Conservation (phyloP, 35 echinoderm and acorn worm genomes). For the Anneissia japonica region DNA sequence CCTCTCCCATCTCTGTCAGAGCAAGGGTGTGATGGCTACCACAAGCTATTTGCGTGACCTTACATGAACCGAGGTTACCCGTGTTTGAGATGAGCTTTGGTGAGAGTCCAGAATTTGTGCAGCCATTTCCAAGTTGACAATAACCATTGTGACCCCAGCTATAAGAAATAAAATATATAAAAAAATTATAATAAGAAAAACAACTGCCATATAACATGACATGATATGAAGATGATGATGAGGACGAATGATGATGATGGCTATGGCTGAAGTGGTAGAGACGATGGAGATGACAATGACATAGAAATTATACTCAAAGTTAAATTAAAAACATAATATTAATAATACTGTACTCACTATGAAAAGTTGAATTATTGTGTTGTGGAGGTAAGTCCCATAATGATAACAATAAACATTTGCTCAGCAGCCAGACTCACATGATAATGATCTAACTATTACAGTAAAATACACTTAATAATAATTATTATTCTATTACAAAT, state of each 20-base stretch:
- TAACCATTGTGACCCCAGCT: constrained; percentile 99
- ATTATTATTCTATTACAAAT: too few species aligned
- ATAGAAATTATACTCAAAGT: too few species aligned
- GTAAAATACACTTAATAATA: too few species aligned
- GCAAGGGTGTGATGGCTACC: constrained; percentile 90
- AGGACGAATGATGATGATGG: background rate
- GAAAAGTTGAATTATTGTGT: too few species aligned
- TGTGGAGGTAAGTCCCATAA: too few species aligned
- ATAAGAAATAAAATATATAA: too few species aligned
- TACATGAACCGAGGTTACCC: constrained; percentile 35
- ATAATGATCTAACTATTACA: too few species aligned
- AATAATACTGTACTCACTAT: too few species aligned
- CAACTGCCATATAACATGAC: background rate
- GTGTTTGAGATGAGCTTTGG: constrained; percentile 56
- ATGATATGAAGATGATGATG: background rate
- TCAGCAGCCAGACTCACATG: too few species aligned
- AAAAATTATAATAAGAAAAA: background rate
- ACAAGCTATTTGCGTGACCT: constrained; percentile 74
- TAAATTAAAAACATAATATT: too few species aligned
- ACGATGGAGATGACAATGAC: background rate
- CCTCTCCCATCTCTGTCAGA: constrained; percentile 80
- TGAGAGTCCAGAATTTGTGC: constrained; percentile 55
- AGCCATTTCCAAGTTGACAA: constrained; percentile 88
- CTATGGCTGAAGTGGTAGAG: background rate
- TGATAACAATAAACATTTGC: too few species aligned